A percentile compares a stretch with the other conserved stretches of the same genome.
Evolutionary conservation across 2,797 vertebrate species (phyloP).

Genomic region (Sebastes diploproa): DNA sequence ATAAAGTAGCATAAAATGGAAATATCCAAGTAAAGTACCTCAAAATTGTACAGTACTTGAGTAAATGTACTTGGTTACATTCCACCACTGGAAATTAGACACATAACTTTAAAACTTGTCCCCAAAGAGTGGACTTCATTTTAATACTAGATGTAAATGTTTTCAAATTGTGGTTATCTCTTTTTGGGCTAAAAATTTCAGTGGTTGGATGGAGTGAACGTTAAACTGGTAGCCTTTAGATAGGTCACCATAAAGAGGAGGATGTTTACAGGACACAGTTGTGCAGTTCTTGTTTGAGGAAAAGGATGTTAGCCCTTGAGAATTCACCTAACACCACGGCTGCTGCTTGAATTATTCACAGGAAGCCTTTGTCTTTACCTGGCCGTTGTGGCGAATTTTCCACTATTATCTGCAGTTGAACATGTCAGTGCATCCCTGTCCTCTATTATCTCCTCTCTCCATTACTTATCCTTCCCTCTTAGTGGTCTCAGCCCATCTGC

Average conservation of each 20-base stretch:
- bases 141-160: not conserved
- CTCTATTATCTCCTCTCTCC: not conserved
- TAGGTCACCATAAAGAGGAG: not conserved
- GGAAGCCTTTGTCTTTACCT: not conserved
- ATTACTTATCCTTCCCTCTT: not conserved
- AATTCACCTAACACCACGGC: not conserved
- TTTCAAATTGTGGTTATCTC: too few species aligned
- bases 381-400: not conserved
- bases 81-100: not conserved
- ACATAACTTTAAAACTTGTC: not conserved
- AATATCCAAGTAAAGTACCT: not conserved
- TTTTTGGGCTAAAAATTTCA: too few species aligned
- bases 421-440: not conserved
- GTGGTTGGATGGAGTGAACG: too few species aligned
- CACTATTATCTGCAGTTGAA: not conserved
- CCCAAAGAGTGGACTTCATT: not conserved
- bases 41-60: too few species aligned
- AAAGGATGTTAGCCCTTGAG: not conserved
- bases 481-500: not conserved
- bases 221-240: not conserved
- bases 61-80: not conserved
- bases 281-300: not conserved
- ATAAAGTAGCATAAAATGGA: not conserved
- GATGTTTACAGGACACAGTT: not conserved
- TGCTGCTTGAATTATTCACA: conserved; percentile 31